Base-by-base conservation (phyloP, 2,113 vertebrate species). In the Onychostruthus taczanowskii region DNA sequence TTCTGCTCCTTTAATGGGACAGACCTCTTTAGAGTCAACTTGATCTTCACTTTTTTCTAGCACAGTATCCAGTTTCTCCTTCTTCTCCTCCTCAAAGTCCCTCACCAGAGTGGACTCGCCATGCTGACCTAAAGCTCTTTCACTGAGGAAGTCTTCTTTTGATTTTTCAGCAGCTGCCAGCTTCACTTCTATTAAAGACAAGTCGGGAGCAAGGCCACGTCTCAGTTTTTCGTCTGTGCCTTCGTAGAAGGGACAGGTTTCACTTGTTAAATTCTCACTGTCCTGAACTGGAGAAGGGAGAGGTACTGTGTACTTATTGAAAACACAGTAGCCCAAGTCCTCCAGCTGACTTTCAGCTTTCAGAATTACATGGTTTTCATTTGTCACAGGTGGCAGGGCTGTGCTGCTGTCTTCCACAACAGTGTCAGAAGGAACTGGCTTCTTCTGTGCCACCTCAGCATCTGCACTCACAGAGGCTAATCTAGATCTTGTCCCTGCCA, bases 241-340 rank as follows among this genome's bases (percentile, higher is more conserved):
- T 97, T 98, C 98, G 0, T 98, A 98, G 95, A 98, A 98, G 16
- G 97, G 97, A 27, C 98, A 97, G 80, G 97, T 97, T 67, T 98
- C 98, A 8, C 98, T 97, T 0, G 94, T 90, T 74, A 98, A 80
- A 93, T 97, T 98, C 85, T 98, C 98, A 93, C 97, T 98, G 95
- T 98, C 98, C 90, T 98, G 98, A 56, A 99, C 99, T 75, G 99
- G 99, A 37, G 99, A 99, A 16, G 99, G 99, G 84, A 99, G 98
- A 8, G 99, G 99, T 26, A 99, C 99, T 15, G 99, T 99, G 96
- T 99, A 99, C 94, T 99, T 99, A 96, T 99, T 99, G 92, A 99
- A 99, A 90, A 99, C 99, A 97, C 99, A 99, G 94, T 99, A 99
- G 68, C 99, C 99, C 95, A 99, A 97, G 78, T 99, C 99, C 97